A percentile compares a stretch with the other conserved stretches of the same genome.
Evolutionary conservation across 2,113 vertebrate species (phyloP).

Genomic region (Pristiophorus japonicus): DNA sequence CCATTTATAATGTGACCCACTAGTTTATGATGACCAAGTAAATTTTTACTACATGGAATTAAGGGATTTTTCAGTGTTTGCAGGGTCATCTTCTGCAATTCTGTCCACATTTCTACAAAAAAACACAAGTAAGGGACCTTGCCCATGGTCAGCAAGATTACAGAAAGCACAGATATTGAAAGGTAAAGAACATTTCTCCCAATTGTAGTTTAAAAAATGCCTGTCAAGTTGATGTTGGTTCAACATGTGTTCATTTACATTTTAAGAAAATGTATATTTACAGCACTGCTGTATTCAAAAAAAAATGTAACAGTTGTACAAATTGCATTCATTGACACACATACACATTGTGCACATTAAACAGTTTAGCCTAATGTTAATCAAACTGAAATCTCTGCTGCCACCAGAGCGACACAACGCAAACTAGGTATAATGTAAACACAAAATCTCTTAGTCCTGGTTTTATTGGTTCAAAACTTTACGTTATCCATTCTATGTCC

Average conservation of each 20-base stretch:
- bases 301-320: neutral
- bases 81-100: neutral
- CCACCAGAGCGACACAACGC: neutral
- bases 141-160: neutral
- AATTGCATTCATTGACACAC: neutral
- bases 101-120: neutral
- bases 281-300: neutral
- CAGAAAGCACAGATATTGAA: neutral
- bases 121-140: neutral
- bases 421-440: neutral
- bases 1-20: conserved; percentile 41
- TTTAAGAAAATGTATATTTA: neutral
- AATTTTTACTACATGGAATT: conserved; percentile 47
- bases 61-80: conserved; percentile 18
- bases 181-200: neutral
- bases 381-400: neutral
- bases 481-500: neutral
- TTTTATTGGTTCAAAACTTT: neutral
- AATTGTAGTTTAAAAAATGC: neutral
- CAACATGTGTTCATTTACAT: neutral
- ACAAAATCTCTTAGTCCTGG: neutral
- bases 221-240: neutral
- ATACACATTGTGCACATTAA: neutral
- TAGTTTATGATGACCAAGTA: conserved; percentile 43
- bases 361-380: neutral